Conservation (phyloP, 2,113 vertebrate genomes). For the Aptenodytes forsteri region DNA sequence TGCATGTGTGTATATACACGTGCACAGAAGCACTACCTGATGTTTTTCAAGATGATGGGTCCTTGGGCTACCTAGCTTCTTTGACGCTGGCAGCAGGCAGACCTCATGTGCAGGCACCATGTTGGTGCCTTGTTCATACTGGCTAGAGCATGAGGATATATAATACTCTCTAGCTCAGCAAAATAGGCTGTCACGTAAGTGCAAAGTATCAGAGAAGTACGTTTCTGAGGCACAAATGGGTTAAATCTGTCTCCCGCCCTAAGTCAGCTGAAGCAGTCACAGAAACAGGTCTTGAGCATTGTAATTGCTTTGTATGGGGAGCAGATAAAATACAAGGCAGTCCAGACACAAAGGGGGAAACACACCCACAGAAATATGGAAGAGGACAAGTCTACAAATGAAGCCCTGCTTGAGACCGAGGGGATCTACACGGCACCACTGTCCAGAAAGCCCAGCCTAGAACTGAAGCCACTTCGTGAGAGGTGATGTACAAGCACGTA, state of each 20-base stretch:
- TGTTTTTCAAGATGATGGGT: background rate
- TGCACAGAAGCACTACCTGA: background rate
- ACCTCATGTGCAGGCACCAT: background rate
- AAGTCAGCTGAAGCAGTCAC: background rate
- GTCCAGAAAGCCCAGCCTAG: background rate
- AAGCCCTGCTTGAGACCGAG: background rate
- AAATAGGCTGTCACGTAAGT: background rate
- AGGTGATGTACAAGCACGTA: background rate
- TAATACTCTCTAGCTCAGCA: background rate
- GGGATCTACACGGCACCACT: background rate
- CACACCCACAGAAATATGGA: background rate
- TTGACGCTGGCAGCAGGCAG: background rate
- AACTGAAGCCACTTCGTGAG: background rate
- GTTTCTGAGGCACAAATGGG: background rate
- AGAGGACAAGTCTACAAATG: background rate
- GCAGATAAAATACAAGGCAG: background rate
- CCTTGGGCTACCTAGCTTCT: background rate
- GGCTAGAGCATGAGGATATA: background rate
- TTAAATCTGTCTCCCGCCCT: background rate
- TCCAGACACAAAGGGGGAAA: background rate
- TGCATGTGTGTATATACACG: too few species aligned
- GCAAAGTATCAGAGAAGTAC: background rate
- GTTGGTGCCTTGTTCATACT: background rate
- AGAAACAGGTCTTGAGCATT: background rate
- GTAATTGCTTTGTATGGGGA: background rate